phyloP scores from a whole-genome alignment of 30 jellyfish, hydroid and myxozoan genomes.

The Cassiopea andromeda region DNA sequence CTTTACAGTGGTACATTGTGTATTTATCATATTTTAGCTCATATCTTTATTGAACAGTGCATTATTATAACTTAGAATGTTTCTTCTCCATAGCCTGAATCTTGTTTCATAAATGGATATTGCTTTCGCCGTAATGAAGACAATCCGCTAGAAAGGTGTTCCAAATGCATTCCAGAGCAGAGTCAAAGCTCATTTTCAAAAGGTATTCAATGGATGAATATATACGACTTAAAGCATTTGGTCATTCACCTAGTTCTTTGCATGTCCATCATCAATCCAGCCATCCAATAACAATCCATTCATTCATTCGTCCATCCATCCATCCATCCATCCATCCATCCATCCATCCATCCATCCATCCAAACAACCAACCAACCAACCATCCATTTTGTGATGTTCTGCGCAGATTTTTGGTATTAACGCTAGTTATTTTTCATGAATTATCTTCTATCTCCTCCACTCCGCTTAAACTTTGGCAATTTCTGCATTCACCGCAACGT shows the following conservation, averaged over 20 bases:
- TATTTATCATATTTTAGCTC: no score
- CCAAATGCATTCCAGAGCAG: constrained; percentile 59
- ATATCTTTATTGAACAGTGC: background rate
- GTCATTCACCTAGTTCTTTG: no score
- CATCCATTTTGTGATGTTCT: background rate
- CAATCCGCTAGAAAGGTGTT: constrained; percentile 70
- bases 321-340: background rate
- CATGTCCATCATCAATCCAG: no score
- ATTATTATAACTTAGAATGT: background rate
- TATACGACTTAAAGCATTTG: no score
- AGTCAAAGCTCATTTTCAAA: constrained; percentile 54
- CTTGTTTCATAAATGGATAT: constrained; percentile 83
- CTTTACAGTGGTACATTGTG: no score
- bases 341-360: background rate
- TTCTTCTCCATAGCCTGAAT: constrained; percentile 59
- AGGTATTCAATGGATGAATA: constrained; percentile 3
- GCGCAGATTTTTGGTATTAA: background rate
- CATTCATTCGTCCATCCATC: background rate
- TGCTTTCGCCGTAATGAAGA: constrained; percentile 76
- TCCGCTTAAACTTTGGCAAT: background rate
- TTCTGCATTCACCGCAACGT: background rate
- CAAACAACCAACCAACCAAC: background rate
- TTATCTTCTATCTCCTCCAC: background rate
- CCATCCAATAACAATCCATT: background rate
- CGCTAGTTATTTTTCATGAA: background rate